Percentiles rank a stretch among this genome's conserved stretches.
phyloP scores from a whole-genome alignment of 2,888 invertebrate species.

The Melieria omissa region DNA sequence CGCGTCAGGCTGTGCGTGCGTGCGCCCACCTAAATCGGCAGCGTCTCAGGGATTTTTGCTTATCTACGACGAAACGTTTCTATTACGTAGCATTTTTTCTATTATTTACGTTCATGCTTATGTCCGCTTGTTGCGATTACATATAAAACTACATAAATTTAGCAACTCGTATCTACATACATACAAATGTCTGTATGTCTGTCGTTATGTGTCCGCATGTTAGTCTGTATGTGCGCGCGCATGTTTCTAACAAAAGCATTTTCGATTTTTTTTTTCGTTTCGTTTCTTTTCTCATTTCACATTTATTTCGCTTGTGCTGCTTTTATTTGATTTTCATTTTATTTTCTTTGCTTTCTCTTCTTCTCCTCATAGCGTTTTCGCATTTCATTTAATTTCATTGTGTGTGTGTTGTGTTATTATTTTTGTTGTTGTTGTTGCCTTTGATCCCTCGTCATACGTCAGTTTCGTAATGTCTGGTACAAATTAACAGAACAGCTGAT shows the following conservation, averaged over 20 bases:
- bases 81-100: conserved; percentile 10
- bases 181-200: conserved; percentile 24
- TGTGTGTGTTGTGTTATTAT: no score
- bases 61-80: background rate
- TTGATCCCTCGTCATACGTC: conserved; percentile 16
- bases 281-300: no score
- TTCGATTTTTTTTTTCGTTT: background rate
- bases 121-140: background rate
- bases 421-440: no score
- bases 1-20: conserved; percentile 10
- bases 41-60: background rate
- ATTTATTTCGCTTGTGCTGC: background rate
- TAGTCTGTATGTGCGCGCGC: conserved; percentile 25
- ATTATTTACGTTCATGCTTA: background rate
- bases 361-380: background rate
- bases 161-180: conserved; percentile 15
- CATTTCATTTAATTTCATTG: no score
- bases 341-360: background rate
- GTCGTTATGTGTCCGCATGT: conserved; percentile 28
- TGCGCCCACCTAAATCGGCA: background rate
- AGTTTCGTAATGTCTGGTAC: conserved; percentile 42
- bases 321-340: background rate
- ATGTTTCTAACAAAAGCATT: conserved; percentile 8
- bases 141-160: no score
- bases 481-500: conserved; percentile 47